phyloP scores from a whole-genome alignment of 1,140 invertebrate species.

The Pogonus chalceus region DNA sequence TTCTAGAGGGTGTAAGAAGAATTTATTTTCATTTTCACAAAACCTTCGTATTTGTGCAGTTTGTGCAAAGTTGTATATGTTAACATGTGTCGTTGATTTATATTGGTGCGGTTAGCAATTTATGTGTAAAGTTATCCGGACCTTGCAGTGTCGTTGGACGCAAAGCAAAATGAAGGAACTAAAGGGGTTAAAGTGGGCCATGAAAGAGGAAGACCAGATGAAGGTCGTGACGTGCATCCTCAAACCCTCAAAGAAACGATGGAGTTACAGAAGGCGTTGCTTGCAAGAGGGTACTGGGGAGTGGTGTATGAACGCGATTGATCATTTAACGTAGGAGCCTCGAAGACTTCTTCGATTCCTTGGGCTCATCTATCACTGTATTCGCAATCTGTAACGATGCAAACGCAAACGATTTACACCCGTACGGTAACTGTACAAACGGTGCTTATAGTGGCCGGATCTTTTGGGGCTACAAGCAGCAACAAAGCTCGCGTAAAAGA shows the following conservation, averaged over 20 bases:
- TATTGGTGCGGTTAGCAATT: slow-evolving; percentile 7
- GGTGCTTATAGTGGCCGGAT: background rate
- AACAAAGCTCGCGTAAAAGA: background rate
- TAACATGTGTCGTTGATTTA: slow-evolving; percentile 7
- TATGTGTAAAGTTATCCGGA: slow-evolving; percentile 3
- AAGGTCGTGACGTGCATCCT: background rate
- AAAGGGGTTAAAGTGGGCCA: no score
- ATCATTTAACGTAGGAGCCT: background rate
- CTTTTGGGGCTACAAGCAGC: no score
- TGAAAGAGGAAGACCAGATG: no score
- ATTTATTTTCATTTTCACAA: slow-evolving; percentile 5
- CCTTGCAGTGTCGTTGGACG: background rate
- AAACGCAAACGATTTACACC: background rate
- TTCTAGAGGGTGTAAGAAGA: background rate
- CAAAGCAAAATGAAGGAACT: background rate
- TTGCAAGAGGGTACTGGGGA: background rate
- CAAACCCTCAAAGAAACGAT: no score
- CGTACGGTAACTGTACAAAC: background rate
- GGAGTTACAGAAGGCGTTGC: no score
- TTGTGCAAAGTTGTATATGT: slow-evolving; percentile 5
- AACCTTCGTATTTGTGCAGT: slow-evolving; percentile 3
- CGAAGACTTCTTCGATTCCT: slow-evolving; percentile 2
- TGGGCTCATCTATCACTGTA: slow-evolving; percentile 1
- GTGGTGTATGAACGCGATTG: background rate
- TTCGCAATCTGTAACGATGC: background rate